These are phyloP conservation scores for Philereme transversata DNA, from an alignment of 2,888 invertebrate species.

Conservation along the genomic window DNA sequence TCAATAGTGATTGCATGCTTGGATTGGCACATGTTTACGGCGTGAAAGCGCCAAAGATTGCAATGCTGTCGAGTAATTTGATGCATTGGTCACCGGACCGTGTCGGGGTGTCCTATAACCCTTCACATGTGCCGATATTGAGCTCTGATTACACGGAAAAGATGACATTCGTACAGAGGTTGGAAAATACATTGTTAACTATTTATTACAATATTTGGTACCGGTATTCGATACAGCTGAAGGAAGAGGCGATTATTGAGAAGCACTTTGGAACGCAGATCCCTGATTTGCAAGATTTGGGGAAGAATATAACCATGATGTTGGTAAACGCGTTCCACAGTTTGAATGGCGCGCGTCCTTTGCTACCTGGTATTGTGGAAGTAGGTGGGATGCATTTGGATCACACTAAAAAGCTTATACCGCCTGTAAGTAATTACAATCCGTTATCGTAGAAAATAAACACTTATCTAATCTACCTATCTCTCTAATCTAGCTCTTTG, in stretches of 20 bases:
- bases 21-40: slow-evolving; percentile 83
- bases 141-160: slow-evolving; percentile 73
- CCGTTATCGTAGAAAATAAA: background rate
- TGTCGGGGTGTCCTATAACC: slow-evolving; percentile 75
- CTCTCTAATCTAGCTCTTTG: background rate
- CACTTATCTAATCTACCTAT: no score
- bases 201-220: slow-evolving; percentile 63
- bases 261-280: slow-evolving; percentile 74
- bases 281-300: slow-evolving; percentile 78
- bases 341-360: slow-evolving; percentile 82
- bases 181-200: slow-evolving; percentile 63
- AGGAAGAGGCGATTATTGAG: slow-evolving; percentile 68
- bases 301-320: slow-evolving; percentile 78
- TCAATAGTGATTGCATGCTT: slow-evolving; percentile 86
- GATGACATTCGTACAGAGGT: slow-evolving; percentile 79
- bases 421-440: slow-evolving; percentile 60
- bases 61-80: slow-evolving; percentile 79
- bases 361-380: slow-evolving; percentile 84
- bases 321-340: slow-evolving; percentile 86
- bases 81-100: slow-evolving; percentile 83
- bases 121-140: slow-evolving; percentile 80
- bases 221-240: slow-evolving; percentile 57
- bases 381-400: slow-evolving; percentile 86
- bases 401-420: slow-evolving; percentile 65
- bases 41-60: slow-evolving; percentile 81